A percentile compares a stretch with the other conserved stretches of the same genome.
These are phyloP conservation scores for Caenorhabditis uteleia DNA, from an alignment of 2,888 invertebrate genomes.

Conservation along the genomic window DNA sequence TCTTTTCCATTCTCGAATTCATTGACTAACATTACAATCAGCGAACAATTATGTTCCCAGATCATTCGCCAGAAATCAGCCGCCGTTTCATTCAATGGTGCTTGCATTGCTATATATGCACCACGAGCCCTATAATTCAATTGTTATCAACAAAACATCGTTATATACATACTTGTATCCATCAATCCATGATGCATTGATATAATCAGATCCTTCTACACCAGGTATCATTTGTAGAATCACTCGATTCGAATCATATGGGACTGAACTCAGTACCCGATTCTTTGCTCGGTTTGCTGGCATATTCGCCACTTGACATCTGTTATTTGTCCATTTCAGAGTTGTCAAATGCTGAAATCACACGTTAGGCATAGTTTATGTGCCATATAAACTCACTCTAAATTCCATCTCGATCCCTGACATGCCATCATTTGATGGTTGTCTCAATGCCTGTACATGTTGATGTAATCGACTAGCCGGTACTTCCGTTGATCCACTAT, in stretches of 20 bases:
- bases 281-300: conserved; percentile 98
- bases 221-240: conserved; percentile 46
- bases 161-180: conserved; percentile 72
- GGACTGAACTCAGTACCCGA: conserved; percentile 93
- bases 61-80: conserved; percentile 99
- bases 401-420: conserved; percentile 51
- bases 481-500: conserved; percentile 89
- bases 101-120: conserved; percentile 97
- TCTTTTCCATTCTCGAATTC: conserved; percentile 76
- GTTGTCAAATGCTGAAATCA: conserved; percentile 83
- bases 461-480: conserved; percentile 90
- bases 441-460: conserved; percentile 92
- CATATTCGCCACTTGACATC: conserved; percentile 92
- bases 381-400: too few relatives aligned
- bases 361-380: neutral
- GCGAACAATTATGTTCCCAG: conserved; percentile 99
- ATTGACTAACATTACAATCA: conserved; percentile 87
- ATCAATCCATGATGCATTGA: conserved; percentile 97
- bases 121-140: conserved; percentile 74
- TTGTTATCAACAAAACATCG: neutral
- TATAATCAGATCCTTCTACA: conserved; percentile 83
- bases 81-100: conserved; percentile 92
- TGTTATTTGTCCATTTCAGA: conserved; percentile 89
- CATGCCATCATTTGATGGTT: conserved; percentile 78
- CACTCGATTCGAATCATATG: conserved; percentile 84